Base-by-base conservation (phyloP, 2,113 vertebrate genomes). In the Mungos mungo region DNA sequence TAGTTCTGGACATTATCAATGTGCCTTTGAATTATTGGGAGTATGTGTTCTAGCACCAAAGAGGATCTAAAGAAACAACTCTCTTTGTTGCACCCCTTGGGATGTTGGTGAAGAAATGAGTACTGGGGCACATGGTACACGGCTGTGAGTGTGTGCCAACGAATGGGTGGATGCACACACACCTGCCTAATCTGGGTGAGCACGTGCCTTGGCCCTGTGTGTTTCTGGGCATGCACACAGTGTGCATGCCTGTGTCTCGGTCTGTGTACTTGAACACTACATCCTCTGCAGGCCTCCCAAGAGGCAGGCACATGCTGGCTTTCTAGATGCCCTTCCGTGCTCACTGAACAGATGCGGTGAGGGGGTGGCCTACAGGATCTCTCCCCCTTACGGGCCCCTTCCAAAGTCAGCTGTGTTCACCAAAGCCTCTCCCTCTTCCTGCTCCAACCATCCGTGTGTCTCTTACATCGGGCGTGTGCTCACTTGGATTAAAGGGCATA, bases 271-370 rank as follows among this genome's bases (percentile, higher is more conserved):
- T 4, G 6, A n/a, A 77, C 2, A 18, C 33, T 3, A 27, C 45
- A 18, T 69, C 21, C 0, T 11, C 35, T 25, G 65, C 23, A 47
- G 84, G 23, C 74, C 35, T 9, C 0, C 72, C 18, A 9, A 7
- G 63, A 60, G 4, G 5, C 7, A 29, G 31, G 5, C 16, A 0
- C 4, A 5, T 16, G 10, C 11, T 7, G 38, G 29, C 5, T 80
- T 77, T n/a, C 41, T 7, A 13, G 72, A 35, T 3, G 25, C n/a
- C 16, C 16, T 38, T 23, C 33, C 8, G 5, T 4, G 41, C 0
- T 1, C 9, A 3, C 5, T 16, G 14, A 1, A 3, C 2, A 16
- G 50, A 35, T 50, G 19, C 5, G 10, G 1, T 11, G 18, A 54
- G 47, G 60, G 25, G 41, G 6, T 27, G 13, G 27, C 25, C 27